A percentile compares a stretch with the other conserved stretches of the same genome.
phyloP scores from a whole-genome alignment of 2,888 invertebrate species.

The Subacronicta megacephala region DNA sequence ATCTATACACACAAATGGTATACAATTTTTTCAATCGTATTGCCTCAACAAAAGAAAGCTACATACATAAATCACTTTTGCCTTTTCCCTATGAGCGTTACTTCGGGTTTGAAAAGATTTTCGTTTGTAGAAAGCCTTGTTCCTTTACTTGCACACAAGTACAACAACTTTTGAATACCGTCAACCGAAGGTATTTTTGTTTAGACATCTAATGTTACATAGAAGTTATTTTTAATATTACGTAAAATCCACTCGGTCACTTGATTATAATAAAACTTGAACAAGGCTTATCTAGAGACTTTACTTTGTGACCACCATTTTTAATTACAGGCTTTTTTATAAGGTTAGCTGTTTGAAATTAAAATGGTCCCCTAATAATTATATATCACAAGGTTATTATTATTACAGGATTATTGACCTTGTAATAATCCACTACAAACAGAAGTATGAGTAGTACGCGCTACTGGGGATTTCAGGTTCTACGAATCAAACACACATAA shows the following conservation, averaged over 20 bases:
- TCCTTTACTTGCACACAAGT: conserved; percentile 71
- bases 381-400: too few species aligned
- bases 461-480: too few species aligned
- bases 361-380: too few species aligned
- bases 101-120: conserved; percentile 75
- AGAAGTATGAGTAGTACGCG: too few species aligned
- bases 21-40: conserved; percentile 73
- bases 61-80: conserved; percentile 78
- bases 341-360: too few species aligned
- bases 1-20: conserved; percentile 54
- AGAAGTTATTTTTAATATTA: conserved; percentile 52
- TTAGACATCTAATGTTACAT: conserved; percentile 54
- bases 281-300: conserved; percentile 25
- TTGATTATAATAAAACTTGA: conserved; percentile 32
- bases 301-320: conserved; percentile 29
- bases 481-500: too few species aligned
- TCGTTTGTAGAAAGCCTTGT: conserved; percentile 74
- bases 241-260: conserved; percentile 27
- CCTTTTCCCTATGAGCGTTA: conserved; percentile 75
- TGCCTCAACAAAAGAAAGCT: conserved; percentile 73
- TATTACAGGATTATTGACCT: too few species aligned
- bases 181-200: conserved; percentile 62
- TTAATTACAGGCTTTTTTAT: too few species aligned
- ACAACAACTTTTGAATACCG: conserved; percentile 69
- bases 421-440: too few species aligned